These are phyloP conservation scores for Silurus meridionalis DNA, from an alignment of 2,113 vertebrate genomes.

Conservation along the genomic window DNA sequence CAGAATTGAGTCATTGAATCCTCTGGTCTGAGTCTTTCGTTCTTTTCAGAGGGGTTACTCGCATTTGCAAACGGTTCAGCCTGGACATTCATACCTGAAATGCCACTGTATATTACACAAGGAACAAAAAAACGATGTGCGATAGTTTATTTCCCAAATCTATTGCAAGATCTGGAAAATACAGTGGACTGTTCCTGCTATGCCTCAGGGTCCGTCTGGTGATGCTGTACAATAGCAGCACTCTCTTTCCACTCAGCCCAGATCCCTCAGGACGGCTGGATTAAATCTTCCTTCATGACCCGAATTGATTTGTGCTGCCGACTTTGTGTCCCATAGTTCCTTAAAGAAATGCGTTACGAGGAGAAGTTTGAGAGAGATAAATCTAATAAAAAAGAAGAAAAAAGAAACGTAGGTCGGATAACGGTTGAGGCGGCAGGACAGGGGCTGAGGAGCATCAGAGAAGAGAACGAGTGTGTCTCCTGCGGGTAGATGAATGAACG, in stretches of 20 bases:
- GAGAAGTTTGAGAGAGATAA: conserved; percentile 33
- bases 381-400: conserved; percentile 30
- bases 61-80: neutral
- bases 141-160: conserved; percentile 15
- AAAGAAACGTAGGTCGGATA: conserved; percentile 17
- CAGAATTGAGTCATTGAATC: too few relatives aligned
- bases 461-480: neutral
- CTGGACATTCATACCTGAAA: neutral
- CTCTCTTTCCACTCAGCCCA: conserved; percentile 27
- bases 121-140: neutral
- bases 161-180: conserved; percentile 12
- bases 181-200: conserved; percentile 13
- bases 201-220: conserved; percentile 31
- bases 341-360: conserved; percentile 16
- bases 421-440: conserved; percentile 1
- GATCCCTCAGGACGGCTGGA: conserved; percentile 44
- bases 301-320: conserved; percentile 44
- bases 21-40: too few relatives aligned
- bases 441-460: neutral
- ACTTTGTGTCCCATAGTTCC: conserved; percentile 27
- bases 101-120: neutral
- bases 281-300: conserved; percentile 44
- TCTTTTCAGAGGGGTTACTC: too few relatives aligned
- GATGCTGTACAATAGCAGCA: conserved; percentile 16
- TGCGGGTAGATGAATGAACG: conserved; percentile 3